Base-by-base conservation (phyloP, 1,140 invertebrate species). In the Lordiphosa clarofinis region DNA sequence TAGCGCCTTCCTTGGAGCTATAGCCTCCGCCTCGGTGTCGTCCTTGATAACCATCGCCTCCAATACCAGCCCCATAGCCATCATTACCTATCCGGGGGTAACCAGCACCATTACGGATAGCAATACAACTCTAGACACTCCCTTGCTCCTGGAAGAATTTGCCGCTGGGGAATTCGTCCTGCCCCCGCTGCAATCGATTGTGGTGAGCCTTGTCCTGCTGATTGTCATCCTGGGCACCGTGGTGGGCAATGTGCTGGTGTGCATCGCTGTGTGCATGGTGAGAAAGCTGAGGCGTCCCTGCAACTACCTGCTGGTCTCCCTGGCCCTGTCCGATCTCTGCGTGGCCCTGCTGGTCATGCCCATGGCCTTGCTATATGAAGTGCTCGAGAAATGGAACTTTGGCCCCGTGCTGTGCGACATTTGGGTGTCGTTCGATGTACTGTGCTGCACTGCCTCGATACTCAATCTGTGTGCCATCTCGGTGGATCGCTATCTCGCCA, bases 401-500 rank as follows among this genome's bases (percentile, higher is more conserved):
- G 95, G 96, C 47, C 91, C 93, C 11, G 91, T 94, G 35, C 91
- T 96, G 64, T 98, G 96, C 90, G 95, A 97, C 87, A 92, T 95
- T 88, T 94, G 94, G 95, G 96, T 94, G 59, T 94, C 92, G 74
- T 96, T 96, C 88, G 95, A 94, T 89, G 96, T 94, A 33, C 92
- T 94, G 53, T 95, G 92, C 63, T 96, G 92, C 88, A 96, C 96
- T 8, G 96, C 96, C 24, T 97, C 95, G 70, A 97, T 98, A 67
- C 91, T 97, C 9, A 97, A 98, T 89, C 91, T 98, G 50, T 98
- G 96, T 87, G 95, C 96, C 93, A 97, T 98, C 89, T 96, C 95
- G 19, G 94, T 96, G 21, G 95, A 96, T 87, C 91, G 95, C 69
- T 97, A 96, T 89, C 95, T 95, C 87, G 96, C 96, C 13, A 98